phyloP scores from a whole-genome alignment of 2,113 vertebrate genomes.

The Sinocyclocheilus rhinocerous region DNA sequence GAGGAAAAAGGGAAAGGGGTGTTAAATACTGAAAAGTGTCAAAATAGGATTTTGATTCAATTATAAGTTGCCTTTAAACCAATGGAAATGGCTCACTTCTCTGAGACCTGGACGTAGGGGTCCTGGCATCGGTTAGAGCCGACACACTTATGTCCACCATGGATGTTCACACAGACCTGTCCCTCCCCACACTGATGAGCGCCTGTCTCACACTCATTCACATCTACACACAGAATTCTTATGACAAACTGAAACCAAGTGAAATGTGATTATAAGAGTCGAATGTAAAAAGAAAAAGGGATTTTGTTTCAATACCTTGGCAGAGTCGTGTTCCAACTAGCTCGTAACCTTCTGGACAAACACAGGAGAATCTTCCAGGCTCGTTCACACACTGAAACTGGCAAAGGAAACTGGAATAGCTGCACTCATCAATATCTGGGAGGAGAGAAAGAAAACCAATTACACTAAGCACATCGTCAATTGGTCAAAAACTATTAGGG shows the following conservation, averaged over 20 bases:
- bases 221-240: constrained; percentile 71
- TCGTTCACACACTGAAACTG: constrained; percentile 88
- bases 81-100: constrained; percentile 79
- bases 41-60: not conserved
- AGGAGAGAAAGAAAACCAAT: not conserved
- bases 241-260: constrained; percentile 1
- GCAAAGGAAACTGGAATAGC: constrained; percentile 89
- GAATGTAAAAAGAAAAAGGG: not conserved
- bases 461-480: not conserved
- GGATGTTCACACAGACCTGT: constrained; percentile 86
- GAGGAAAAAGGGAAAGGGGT: not conserved
- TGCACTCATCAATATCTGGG: constrained; percentile 89
- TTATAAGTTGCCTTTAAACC: not conserved
- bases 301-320: constrained; percentile 76
- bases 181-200: constrained; percentile 79
- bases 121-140: constrained; percentile 83
- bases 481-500: not conserved
- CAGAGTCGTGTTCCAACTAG: constrained; percentile 84
- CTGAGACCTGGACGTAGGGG: constrained; percentile 85
- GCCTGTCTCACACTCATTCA: constrained; percentile 88
- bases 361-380: constrained; percentile 86
- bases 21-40: not conserved
- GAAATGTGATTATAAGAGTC: not conserved
- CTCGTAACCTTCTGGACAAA: constrained; percentile 88
- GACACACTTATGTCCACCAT: constrained; percentile 87